phyloP scores from a whole-genome alignment of 2,797 vertebrate genomes.

The Thunnus albacares region DNA sequence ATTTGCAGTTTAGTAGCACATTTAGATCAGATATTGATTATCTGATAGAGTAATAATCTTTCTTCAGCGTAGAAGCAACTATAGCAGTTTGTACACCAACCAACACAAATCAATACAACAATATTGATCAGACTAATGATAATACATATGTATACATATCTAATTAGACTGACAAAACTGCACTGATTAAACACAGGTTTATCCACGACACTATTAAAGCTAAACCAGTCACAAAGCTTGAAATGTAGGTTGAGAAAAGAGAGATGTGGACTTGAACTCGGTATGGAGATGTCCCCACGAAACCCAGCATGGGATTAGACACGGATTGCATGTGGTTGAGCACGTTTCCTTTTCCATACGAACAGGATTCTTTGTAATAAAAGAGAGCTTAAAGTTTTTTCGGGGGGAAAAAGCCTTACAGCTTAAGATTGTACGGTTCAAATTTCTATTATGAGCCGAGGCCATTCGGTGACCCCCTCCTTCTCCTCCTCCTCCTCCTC shows the following conservation, averaged over 20 bases:
- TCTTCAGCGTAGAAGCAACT: background rate
- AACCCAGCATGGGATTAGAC: conserved; percentile 7
- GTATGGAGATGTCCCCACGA: background rate
- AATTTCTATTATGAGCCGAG: conserved; percentile 32
- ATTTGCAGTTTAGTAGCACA: background rate
- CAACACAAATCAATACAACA: background rate
- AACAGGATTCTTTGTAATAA: background rate
- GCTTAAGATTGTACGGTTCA: conserved; percentile 27
- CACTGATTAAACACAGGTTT: background rate
- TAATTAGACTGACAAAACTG: background rate
- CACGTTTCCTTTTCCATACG: conserved; percentile 11
- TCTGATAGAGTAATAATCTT: background rate
- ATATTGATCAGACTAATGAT: background rate
- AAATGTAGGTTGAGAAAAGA: background rate
- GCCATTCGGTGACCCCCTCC: conserved; percentile 43
- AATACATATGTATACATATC: background rate
- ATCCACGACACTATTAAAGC: background rate
- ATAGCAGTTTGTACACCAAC: background rate
- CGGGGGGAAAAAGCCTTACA: background rate
- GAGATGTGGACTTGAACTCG: background rate
- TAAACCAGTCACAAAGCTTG: background rate
- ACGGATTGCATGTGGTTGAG: conserved; percentile 1
- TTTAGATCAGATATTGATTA: background rate
- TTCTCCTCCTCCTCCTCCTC: background rate
- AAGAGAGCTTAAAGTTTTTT: conserved; percentile 3